These are phyloP conservation scores for Diadema setosum DNA, from an alignment of 35 echinoderm and acorn worm genomes.

Conservation along the genomic window DNA sequence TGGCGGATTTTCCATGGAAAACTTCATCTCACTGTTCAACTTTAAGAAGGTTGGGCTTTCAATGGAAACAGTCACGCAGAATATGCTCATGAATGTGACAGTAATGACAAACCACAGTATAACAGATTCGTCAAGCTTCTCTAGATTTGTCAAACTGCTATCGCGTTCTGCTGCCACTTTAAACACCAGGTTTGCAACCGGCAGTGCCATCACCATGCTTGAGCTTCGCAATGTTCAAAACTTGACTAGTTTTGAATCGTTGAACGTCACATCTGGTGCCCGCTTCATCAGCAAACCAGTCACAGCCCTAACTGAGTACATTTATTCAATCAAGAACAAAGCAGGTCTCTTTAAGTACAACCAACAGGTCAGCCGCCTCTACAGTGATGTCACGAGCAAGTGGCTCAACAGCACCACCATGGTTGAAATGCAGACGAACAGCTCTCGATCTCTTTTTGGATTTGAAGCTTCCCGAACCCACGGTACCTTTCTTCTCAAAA, in stretches of 20 bases:
- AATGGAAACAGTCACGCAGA: not conserved
- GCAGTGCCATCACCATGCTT: not conserved
- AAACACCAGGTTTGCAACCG: not conserved
- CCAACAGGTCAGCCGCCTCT: not conserved
- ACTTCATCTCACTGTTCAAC: slow-evolving; percentile 5
- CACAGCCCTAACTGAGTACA: not conserved
- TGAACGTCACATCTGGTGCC: not conserved
- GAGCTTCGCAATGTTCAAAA: not conserved
- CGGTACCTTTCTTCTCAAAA: not conserved
- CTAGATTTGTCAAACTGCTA: not conserved
- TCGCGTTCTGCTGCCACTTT: not conserved
- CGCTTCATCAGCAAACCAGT: not conserved
- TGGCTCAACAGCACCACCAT: not conserved
- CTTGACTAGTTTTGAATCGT: not conserved
- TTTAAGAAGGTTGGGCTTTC: slow-evolving; percentile 20
- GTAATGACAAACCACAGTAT: not conserved
- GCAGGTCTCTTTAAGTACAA: not conserved
- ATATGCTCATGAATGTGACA: not conserved
- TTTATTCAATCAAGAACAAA: not conserved
- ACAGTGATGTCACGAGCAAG: not conserved
- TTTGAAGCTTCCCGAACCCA: not conserved
- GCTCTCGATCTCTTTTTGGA: not conserved
- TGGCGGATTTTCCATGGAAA: slow-evolving; percentile 9
- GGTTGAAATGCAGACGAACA: not conserved
- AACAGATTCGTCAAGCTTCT: not conserved